Percentiles rank a stretch among this genome's conserved stretches.
These are phyloP conservation scores for Bubalus kerabau DNA, from an alignment of 2,113 vertebrate species.

Conservation along the genomic window DNA sequence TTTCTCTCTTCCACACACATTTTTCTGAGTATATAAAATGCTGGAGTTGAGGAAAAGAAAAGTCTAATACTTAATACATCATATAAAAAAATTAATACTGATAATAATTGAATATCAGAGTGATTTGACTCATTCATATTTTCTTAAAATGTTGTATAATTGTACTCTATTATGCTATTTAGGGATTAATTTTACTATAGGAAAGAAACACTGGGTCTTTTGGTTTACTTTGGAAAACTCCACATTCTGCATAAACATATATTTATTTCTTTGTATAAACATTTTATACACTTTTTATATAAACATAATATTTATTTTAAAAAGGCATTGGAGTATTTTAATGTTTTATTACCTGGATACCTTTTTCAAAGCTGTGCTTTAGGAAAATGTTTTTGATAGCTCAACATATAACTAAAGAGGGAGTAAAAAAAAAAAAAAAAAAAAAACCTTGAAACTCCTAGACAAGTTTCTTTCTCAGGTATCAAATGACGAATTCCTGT, in stretches of 20 bases:
- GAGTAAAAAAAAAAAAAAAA: background rate
- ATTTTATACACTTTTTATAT: background rate
- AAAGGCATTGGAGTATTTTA: background rate
- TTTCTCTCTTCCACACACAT: background rate
- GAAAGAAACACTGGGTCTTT: background rate
- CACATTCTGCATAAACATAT: background rate
- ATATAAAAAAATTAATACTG: background rate
- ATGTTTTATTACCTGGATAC: background rate
- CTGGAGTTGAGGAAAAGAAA: background rate
- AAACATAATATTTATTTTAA: background rate
- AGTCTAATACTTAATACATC: background rate
- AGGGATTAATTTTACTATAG: background rate
- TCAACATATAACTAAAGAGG: background rate
- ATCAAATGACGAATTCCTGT: background rate
- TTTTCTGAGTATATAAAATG: background rate
- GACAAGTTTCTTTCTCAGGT: fast-evolving
- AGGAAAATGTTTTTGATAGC: background rate
- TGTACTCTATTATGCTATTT: background rate
- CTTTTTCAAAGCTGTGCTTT: background rate
- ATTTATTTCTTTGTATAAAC: background rate
- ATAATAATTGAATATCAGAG: background rate
- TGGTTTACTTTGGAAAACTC: background rate
- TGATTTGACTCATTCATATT: background rate
- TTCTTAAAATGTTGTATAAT: background rate
- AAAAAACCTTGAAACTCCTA: background rate